A percentile compares a stretch with the other conserved stretches of the same genome.
Conservation (phyloP, 2,888 invertebrate genomes). For the Boloria selene region DNA sequence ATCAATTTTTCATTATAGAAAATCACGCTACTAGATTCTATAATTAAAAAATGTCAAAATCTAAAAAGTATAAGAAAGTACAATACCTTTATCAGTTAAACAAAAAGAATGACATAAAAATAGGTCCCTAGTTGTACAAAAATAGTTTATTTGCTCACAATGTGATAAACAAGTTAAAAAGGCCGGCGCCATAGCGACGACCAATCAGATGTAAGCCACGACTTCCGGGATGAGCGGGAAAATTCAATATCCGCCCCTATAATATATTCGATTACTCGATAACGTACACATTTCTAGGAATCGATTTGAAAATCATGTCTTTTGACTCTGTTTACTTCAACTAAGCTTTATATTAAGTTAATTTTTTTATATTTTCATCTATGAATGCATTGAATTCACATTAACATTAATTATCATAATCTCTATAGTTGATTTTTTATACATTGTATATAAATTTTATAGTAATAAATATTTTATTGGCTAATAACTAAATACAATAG, state of each 20-base stretch:
- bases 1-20: too few relatives aligned
- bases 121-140: slow-evolving; percentile 22
- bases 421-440: too few relatives aligned
- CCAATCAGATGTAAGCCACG: slow-evolving; percentile 61
- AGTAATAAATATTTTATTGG: too few relatives aligned
- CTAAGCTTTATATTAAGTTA: too few relatives aligned
- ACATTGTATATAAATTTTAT: too few relatives aligned
- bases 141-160: slow-evolving; percentile 55
- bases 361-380: too few relatives aligned
- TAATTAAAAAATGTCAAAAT: too few relatives aligned
- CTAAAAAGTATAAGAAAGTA: too few relatives aligned
- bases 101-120: not conserved
- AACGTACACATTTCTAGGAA: slow-evolving; percentile 51
- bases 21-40: too few relatives aligned
- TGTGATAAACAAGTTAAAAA: slow-evolving; percentile 73
- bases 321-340: not conserved
- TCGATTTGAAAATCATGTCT: slow-evolving; percentile 8
- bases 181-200: slow-evolving; percentile 62
- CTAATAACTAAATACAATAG: too few relatives aligned
- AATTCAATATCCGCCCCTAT: slow-evolving; percentile 77
- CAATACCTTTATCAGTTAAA: not conserved
- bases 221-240: slow-evolving; percentile 70
- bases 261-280: slow-evolving; percentile 71
- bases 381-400: too few relatives aligned
- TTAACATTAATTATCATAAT: too few relatives aligned